Evolutionary conservation across 2,888 invertebrate genomes (phyloP).

Genomic region (Eristalinus sepulchralis): DNA sequence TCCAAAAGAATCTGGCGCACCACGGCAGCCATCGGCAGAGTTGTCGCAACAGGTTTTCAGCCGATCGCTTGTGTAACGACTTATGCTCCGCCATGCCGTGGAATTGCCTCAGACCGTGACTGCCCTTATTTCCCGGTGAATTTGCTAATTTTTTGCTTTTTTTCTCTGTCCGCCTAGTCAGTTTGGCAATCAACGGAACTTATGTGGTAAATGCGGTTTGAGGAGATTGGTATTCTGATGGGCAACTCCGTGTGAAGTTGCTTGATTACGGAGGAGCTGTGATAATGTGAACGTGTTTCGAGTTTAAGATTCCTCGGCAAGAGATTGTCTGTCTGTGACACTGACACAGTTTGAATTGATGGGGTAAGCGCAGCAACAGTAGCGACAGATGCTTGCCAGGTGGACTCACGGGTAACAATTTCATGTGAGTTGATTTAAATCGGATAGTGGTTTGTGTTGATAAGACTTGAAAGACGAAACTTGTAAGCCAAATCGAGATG

Average conservation of each 20-base stretch:
- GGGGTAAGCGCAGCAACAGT: too few relatives aligned
- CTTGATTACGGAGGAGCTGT: background rate
- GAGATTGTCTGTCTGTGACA: background rate
- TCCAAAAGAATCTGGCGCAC: constrained; percentile 43
- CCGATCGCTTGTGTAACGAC: constrained; percentile 32
- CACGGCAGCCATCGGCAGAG: background rate
- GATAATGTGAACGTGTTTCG: background rate
- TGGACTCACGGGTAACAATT: too few relatives aligned
- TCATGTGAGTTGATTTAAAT: too few relatives aligned
- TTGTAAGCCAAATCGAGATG: too few relatives aligned
- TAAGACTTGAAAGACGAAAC: too few relatives aligned
- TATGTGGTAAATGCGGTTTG: background rate
- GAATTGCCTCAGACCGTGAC: background rate
- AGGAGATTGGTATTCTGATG: background rate
- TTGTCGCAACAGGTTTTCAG: constrained; percentile 22
- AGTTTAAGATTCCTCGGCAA: background rate
- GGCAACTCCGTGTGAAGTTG: background rate
- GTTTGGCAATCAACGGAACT: background rate
- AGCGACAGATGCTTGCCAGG: too few relatives aligned
- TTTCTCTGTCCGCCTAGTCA: background rate
- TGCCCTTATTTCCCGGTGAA: constrained; percentile 2
- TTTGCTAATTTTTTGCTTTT: background rate
- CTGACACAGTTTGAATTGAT: background rate
- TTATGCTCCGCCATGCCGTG: background rate
- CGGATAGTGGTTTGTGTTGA: too few relatives aligned